Percentiles rank a stretch among this genome's conserved stretches.
phyloP scores from a whole-genome alignment of 2,888 invertebrate species.

The Polia nebulosa region DNA sequence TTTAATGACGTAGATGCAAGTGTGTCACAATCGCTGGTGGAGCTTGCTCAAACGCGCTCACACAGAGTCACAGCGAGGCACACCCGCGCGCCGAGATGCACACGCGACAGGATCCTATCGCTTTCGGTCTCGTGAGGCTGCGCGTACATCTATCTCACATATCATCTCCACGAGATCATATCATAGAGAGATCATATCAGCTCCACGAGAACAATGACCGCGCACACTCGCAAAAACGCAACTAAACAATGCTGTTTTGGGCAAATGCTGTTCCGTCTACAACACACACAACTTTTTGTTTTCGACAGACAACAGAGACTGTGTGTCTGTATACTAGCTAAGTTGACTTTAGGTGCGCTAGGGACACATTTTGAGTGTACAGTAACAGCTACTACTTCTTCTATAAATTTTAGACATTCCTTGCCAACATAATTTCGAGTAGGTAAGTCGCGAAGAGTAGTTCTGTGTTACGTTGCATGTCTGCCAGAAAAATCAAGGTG shows the following conservation, averaged over 20 bases:
- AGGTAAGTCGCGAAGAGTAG: neutral
- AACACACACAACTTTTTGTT: neutral
- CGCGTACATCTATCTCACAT: too few relatives aligned
- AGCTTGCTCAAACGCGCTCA: neutral
- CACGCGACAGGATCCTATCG: neutral
- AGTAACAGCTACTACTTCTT: neutral
- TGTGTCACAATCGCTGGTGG: neutral
- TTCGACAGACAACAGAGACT: neutral
- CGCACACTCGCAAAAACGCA: neutral
- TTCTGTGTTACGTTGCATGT: neutral
- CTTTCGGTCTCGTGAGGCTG: too few relatives aligned
- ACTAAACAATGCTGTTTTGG: neutral
- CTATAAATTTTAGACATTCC: neutral
- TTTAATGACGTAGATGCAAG: neutral
- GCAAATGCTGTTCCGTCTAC: neutral
- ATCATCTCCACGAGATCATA: too few relatives aligned
- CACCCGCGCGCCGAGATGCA: neutral
- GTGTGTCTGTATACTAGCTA: neutral
- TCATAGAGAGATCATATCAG: neutral
- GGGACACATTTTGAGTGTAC: neutral
- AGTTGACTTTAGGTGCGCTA: neutral
- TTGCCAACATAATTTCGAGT: neutral
- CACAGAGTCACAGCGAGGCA: neutral
- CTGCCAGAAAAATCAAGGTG: constrained; percentile 14
- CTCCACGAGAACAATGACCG: neutral